Evolutionary conservation across 2,113 vertebrate species (phyloP).

Genomic region (Ctenodactylus gundi): DNA sequence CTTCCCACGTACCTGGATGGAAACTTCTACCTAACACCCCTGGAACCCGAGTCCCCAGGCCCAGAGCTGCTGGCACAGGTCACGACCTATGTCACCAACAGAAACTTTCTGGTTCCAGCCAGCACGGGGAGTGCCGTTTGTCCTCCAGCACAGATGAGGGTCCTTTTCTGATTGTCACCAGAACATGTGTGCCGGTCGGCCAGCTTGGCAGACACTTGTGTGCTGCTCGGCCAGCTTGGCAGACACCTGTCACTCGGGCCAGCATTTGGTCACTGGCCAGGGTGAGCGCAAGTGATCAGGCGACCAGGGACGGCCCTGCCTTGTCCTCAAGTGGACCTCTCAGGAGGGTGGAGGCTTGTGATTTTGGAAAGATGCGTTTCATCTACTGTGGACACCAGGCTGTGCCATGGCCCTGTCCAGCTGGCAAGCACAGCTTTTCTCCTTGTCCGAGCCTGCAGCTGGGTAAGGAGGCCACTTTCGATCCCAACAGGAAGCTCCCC

Average conservation of each 20-base stretch:
- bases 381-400: no score
- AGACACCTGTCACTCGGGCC: neutral
- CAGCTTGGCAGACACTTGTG: no score
- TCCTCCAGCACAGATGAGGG: neutral
- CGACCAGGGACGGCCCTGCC: neutral
- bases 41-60: no score
- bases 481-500: neutral
- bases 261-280: neutral
- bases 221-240: neutral
- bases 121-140: neutral
- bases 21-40: neutral
- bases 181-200: neutral
- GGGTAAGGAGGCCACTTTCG: accelerated
- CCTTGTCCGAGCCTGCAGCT: neutral
- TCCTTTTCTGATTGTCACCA: neutral
- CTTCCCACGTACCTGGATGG: neutral
- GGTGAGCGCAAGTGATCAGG: neutral
- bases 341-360: no score
- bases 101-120: neutral
- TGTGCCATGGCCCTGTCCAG: accelerated
- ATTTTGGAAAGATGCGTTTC: accelerated
- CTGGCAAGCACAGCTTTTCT: accelerated
- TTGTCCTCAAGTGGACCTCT: neutral
- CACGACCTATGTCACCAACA: neutral
- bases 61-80: neutral